Percentiles rank a stretch among this genome's conserved stretches.
Conservation (phyloP, 2,888 invertebrate genomes). For the Celastrina argiolus region DNA sequence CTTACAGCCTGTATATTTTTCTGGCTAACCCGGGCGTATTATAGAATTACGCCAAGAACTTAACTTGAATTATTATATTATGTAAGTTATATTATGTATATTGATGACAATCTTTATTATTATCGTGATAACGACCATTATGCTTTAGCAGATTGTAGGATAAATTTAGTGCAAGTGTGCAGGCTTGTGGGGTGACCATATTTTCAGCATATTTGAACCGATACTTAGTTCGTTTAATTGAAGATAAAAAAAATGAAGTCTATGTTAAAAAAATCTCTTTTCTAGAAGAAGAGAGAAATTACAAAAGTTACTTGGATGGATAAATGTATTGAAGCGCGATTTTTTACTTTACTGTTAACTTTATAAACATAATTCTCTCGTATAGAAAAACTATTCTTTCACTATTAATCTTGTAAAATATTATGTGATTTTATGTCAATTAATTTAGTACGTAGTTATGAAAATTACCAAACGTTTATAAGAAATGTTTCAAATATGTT, state of each 20-base stretch:
- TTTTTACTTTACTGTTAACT: too few relatives aligned
- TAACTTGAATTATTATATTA: constrained; percentile 52
- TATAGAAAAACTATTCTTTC: too few relatives aligned
- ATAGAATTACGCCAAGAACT: constrained; percentile 31
- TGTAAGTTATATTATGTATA: constrained; percentile 26
- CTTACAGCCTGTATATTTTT: too few relatives aligned
- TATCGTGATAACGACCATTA: constrained; percentile 34
- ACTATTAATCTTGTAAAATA: too few relatives aligned
- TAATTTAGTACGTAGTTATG: too few relatives aligned
- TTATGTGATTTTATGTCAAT: too few relatives aligned
- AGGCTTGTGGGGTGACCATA: constrained; percentile 40
- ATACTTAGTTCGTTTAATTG: background rate
- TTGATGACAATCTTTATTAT: constrained; percentile 33
- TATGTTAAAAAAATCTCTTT: too few relatives aligned
- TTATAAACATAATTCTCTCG: too few relatives aligned
- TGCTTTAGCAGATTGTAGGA: constrained; percentile 30
- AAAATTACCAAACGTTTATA: background rate
- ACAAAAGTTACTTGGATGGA: too few relatives aligned
- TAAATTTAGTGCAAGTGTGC: constrained; percentile 38
- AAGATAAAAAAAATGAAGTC: background rate
- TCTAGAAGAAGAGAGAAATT: too few relatives aligned
- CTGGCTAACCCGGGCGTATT: too few relatives aligned
- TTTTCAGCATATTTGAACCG: background rate
- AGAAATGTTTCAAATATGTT: background rate
- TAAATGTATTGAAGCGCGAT: background rate